Base-by-base conservation (phyloP, 2,888 invertebrate genomes). In the Prosopocoilus inquinatus region DNA sequence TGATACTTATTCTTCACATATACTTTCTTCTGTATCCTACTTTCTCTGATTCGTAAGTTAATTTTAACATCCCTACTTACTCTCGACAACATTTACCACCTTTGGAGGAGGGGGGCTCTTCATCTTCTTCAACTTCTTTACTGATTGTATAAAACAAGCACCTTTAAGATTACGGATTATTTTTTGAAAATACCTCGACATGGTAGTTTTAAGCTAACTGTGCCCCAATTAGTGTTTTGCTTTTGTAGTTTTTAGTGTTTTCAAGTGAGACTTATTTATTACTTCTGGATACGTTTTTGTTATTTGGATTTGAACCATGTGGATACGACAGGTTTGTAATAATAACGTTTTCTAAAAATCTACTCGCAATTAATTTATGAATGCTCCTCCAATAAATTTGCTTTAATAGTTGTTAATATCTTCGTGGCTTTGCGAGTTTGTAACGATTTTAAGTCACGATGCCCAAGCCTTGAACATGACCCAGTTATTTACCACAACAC, bases 11-110 rank as follows among this genome's bases (percentile, higher is more conserved):
- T 61, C 58, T 57, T 46, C 51, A 53, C 55, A 52, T 61, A 60
- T 51, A 64, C 64, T 64, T 63, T 63, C 63, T 63, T 64, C 59
- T 51, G 47, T 66, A 68, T 66, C 68, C 68, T 68, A 68, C 68
- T 68, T 68, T 68, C 68, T 68, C 68, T 58, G 60, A 43, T 63
- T 61, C 55, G 59, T 59, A 57, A 55, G 62, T 57, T 58, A 54
- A 55, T 47, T 55, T 60, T 56, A 62, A 53, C 59, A 60, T 61
- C 63, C 61, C 62, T 59, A 61, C 67, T 62, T 61, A 53, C 51
- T 61, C 58, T 59, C 56, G 52, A 39, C 47, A 49, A 53, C 55
- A 60, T 61, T 57, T 57, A 60, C 55, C 55, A 50, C 52, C 56
- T 51, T 50, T 47, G 15, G 12, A 47, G 58, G 67, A 61, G 65